Conservation (phyloP, 2,888 invertebrate genomes). For the Leucoptera coffeella region DNA sequence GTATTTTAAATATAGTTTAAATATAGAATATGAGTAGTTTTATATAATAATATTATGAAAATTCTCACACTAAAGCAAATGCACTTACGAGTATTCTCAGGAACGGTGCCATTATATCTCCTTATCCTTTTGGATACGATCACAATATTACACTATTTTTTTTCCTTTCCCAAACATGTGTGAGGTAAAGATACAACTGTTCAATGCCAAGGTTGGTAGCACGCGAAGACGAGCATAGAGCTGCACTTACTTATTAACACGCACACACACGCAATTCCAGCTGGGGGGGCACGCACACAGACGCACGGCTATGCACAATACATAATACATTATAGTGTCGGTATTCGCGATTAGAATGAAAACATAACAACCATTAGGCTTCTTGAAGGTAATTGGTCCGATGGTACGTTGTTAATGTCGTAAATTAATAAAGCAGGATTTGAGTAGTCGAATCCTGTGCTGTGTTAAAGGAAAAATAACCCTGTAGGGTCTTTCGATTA, state of each 20-base stretch:
- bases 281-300: conserved; percentile 6
- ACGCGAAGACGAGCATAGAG: conserved; percentile 23
- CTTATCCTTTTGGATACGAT: too few relatives aligned
- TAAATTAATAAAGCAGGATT: too few relatives aligned
- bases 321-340: too few relatives aligned
- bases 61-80: too few relatives aligned
- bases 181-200: conserved; percentile 13
- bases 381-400: too few relatives aligned
- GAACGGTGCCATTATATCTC: not conserved
- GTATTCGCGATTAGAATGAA: too few relatives aligned
- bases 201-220: conserved; percentile 42
- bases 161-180: conserved; percentile 8
- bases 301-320: conserved; percentile 10
- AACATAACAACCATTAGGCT: too few relatives aligned
- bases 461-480: too few relatives aligned
- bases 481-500: too few relatives aligned
- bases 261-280: conserved; percentile 20
- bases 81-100: conserved; percentile 1
- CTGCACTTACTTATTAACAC: conserved; percentile 42
- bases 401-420: too few relatives aligned
- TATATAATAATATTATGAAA: not conserved
- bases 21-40: not conserved
- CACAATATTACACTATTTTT: too few relatives aligned
- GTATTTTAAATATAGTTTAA: conserved; percentile 1
- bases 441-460: too few relatives aligned